Evolutionary conservation across 2,797 vertebrate genomes (phyloP), one percentile per base, ranked within the genome.

Genomic region (Gymnothorax javanicus): DNA sequence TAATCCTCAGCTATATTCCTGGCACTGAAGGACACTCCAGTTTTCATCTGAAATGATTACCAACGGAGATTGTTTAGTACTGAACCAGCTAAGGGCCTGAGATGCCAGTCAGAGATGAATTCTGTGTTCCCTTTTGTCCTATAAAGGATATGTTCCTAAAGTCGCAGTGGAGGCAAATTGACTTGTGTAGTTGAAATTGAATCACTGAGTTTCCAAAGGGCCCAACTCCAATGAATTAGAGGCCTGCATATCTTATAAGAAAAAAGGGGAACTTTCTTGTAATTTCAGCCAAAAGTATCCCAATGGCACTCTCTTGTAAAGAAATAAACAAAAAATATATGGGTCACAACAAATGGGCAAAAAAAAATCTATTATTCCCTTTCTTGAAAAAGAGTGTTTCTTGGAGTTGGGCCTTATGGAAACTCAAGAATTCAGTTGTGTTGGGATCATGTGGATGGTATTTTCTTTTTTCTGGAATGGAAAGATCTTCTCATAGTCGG

Each of bases 401-500:
- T 43, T 43, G 33, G 33, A 43, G 33, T 43, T 43, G 33, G 33
- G 33, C 33, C 33, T 2, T 43, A 1, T 43, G 33, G 33, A 43
- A 43, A 43, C 33, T 43, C 33, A 43, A 7, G 59, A 60, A 17
- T 60, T 11, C 17, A 60, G 2, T 9, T 17, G 17, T 60, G 6
- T 43, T 12, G 15, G 27, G 25, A 75, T 33, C 15, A 20, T 77
- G 73, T 77, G 33, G 5, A 17, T 60, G 9, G 52, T 85, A 23
- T 73, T 85, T 71, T 73, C 69, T 58, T 50, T 85, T 43, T 54
- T 73, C 69, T 56, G 67, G 77, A 23, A 50, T 85, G 84, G 84
- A 85, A 85, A 85, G 52, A 85, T 52, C 7, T 69, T 7, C 84
- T 15, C 52, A 85, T 60, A 84, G 83, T 64, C 15, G 83, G 83